phyloP scores from a whole-genome alignment of 2,797 vertebrate genomes.

The Fratercula arctica region DNA sequence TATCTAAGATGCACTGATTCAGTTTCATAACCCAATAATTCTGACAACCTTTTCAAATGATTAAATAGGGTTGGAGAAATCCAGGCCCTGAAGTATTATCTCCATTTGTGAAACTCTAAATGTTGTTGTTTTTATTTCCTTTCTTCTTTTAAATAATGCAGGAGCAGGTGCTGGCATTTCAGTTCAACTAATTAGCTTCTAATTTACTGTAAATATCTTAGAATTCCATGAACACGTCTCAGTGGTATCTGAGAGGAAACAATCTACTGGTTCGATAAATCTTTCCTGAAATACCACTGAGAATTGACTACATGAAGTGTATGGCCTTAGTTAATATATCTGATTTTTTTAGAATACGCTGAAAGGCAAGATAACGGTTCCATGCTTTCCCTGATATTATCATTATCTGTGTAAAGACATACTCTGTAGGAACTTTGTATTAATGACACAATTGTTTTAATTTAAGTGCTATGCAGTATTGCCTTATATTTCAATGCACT shows the following conservation, averaged over 20 bases:
- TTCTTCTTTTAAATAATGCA: constrained; percentile 68
- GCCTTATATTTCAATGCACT: background rate
- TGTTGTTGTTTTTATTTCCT: background rate
- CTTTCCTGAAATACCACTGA: constrained; percentile 62
- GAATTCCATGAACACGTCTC: constrained; percentile 66
- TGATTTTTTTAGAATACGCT: background rate
- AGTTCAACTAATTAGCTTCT: constrained; percentile 75
- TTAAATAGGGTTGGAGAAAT: constrained; percentile 55
- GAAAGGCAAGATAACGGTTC: background rate
- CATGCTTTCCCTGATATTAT: background rate
- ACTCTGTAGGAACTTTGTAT: background rate
- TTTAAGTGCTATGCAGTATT: background rate
- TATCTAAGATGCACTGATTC: constrained; percentile 46
- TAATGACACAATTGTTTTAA: constrained; percentile 6
- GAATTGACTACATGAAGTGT: constrained; percentile 47
- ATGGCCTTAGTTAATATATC: constrained; percentile 23
- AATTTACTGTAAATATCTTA: constrained; percentile 76
- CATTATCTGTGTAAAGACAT: background rate
- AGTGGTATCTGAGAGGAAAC: constrained; percentile 68
- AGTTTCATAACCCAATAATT: constrained; percentile 54
- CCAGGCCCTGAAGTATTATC: constrained; percentile 46
- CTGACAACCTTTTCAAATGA: constrained; percentile 59
- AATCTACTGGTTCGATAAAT: constrained; percentile 71
- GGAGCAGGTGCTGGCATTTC: constrained; percentile 73
- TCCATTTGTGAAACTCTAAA: constrained; percentile 46